Base-by-base conservation (phyloP, 2,797 vertebrate genomes). In the Eulemur mongoz region DNA sequence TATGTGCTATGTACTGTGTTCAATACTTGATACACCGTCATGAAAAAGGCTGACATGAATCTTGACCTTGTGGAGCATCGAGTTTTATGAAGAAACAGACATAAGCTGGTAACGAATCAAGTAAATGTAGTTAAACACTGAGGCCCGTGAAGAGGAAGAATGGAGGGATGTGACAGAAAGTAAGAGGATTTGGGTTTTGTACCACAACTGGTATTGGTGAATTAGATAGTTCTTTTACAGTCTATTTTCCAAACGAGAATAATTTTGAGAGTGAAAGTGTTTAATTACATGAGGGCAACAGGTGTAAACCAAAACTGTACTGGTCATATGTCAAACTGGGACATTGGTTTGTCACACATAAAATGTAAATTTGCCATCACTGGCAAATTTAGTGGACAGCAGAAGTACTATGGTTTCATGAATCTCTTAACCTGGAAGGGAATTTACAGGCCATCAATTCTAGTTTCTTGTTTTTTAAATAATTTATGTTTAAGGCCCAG, bases 391-490 rank as follows among this genome's bases (percentile, higher is more conserved):
- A 57, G 38, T 48, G 65, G 25, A 18, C 4, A 72, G 38, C 14
- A 85, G 30, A 35, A 75, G 3, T 57, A 35, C 17, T 85, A 25
- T 25, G 25, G 2, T 6, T 80, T 85, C 52, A 32, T 82, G 22
- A 67, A 50, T 78, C 83, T 85, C 52, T 81, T 57, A 90, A 72
- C 1, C 35, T 35, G 11, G 35, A 52, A 70, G 18, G 10, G 13
- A 85, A 69, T 45, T 94, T 84, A 82, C 35, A 78, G 54, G 9
- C 3, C 11, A 69, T 61, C 3, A 38, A 89, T 75, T 75, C 7
- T 43, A 72, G 84, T 54, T 54, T 73, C 14, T 89, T 69, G 2
- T 84, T 94, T 94, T 82, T 63, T 35, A 88, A 93, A 84, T 79
- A 83, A 69, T 94, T 67, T 73, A 54, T 43, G 89, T 79, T 59